A percentile compares a stretch with the other conserved stretches of the same genome.
Evolutionary conservation across 1,140 invertebrate species (phyloP).

Genomic region (Drosophila bocki): DNA sequence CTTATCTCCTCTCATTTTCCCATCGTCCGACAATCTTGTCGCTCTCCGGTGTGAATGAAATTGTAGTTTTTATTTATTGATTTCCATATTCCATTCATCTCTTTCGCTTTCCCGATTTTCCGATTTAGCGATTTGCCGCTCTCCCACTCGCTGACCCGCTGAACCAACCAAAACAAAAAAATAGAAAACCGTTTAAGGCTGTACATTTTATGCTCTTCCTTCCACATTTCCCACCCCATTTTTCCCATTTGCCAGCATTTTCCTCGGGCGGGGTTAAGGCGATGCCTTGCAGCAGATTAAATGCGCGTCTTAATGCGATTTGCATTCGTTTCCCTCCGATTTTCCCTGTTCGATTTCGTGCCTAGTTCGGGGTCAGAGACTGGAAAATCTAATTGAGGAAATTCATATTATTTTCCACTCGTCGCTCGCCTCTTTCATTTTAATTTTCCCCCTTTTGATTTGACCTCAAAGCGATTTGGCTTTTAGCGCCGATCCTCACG

Average conservation of each 20-base stretch:
- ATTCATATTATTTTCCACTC: constrained; percentile 63
- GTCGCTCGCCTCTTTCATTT: constrained; percentile 41
- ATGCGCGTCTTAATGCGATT: constrained; percentile 70
- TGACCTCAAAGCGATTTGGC: constrained; percentile 44
- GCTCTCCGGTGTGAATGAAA: constrained; percentile 18
- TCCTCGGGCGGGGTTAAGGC: constrained; percentile 46
- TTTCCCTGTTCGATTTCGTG: constrained; percentile 19
- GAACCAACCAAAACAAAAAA: constrained; percentile 21
- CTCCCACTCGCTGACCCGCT: constrained; percentile 35
- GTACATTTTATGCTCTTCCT: constrained; percentile 24
- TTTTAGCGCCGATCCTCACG: constrained; percentile 36
- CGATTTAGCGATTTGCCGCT: constrained; percentile 1
- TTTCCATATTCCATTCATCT: constrained; percentile 37
- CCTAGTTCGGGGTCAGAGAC: constrained; percentile 36
- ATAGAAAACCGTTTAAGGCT: constrained; percentile 27
- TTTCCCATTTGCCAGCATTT: constrained; percentile 9
- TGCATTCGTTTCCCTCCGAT: constrained; percentile 48
- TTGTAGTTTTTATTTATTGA: constrained; percentile 32
- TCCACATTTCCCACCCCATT: constrained; percentile 26
- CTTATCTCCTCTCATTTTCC: constrained; percentile 6
- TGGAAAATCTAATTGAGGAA: constrained; percentile 72
- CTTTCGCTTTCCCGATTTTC: constrained; percentile 19
- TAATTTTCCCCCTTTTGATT: constrained; percentile 32
- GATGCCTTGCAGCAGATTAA: constrained; percentile 68
- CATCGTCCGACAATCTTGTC: neutral